Evolutionary conservation across 2,113 vertebrate species (phyloP).

Genomic region (Opisthocomus hoazin): DNA sequence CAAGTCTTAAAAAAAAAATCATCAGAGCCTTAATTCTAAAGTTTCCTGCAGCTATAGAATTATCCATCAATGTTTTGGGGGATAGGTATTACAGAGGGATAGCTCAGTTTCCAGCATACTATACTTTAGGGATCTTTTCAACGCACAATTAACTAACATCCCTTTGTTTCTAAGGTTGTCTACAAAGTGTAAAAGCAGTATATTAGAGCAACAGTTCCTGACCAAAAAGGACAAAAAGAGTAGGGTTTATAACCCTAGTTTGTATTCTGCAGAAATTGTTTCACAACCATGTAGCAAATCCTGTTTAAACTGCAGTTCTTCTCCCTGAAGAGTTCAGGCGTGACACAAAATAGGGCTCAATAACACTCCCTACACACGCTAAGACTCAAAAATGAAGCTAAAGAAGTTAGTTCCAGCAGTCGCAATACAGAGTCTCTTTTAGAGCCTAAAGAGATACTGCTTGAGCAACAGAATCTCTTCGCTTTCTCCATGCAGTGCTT

Average conservation of each 20-base stretch:
- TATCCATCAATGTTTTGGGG: background rate
- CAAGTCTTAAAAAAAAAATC: background rate
- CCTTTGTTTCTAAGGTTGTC: background rate
- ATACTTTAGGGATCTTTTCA: background rate
- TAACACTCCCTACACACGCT: background rate
- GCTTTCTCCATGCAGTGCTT: background rate
- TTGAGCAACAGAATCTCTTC: background rate
- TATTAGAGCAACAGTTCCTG: background rate
- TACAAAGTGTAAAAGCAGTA: background rate
- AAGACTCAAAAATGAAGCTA: background rate
- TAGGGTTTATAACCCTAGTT: background rate
- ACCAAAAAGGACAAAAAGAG: background rate
- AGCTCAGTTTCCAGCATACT: background rate
- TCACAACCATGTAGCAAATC: background rate
- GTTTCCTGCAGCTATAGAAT: background rate
- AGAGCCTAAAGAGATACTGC: background rate
- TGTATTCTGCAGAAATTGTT: background rate
- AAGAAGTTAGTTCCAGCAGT: background rate
- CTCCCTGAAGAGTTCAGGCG: background rate
- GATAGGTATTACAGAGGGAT: background rate
- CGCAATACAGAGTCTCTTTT: background rate
- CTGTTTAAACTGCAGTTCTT: background rate
- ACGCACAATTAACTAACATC: background rate
- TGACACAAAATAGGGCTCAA: background rate
- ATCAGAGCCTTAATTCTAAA: background rate